Evolutionary conservation across 2,113 vertebrate species (phyloP).

Genomic region (Phodopus roborovskii): DNA sequence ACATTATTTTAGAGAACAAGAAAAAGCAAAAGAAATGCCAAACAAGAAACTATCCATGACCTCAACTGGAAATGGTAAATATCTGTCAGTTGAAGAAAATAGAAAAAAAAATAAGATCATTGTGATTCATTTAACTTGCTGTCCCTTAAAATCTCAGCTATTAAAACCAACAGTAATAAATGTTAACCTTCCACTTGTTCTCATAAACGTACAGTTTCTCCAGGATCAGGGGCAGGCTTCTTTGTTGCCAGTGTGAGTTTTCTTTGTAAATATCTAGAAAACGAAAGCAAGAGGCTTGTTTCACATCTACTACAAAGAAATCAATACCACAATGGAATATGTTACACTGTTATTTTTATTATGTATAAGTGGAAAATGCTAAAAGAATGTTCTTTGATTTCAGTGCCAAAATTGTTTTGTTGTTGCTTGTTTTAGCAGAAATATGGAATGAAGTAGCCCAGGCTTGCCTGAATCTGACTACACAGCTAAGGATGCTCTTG

Average conservation of each 20-base stretch:
- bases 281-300: background rate
- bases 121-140: background rate
- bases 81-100: background rate
- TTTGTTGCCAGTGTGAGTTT: background rate
- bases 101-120: background rate
- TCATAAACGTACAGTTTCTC: background rate
- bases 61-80: slow-evolving; percentile 52
- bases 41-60: background rate
- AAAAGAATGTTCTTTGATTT: background rate
- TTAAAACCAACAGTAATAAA: slow-evolving; percentile 43
- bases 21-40: slow-evolving; percentile 49
- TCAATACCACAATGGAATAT: background rate
- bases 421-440: background rate
- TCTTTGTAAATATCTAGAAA: background rate
- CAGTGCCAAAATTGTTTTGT: background rate
- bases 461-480: too few species aligned
- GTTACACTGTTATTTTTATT: background rate
- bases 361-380: background rate
- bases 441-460: background rate
- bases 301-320: background rate
- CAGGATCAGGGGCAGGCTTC: background rate
- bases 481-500: background rate
- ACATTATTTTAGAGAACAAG: slow-evolving; percentile 55
- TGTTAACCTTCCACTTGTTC: slow-evolving; percentile 43
- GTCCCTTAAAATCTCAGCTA: background rate